Evolutionary conservation across 2,113 vertebrate genomes (phyloP).

Genomic region (Leiothrix lutea): DNA sequence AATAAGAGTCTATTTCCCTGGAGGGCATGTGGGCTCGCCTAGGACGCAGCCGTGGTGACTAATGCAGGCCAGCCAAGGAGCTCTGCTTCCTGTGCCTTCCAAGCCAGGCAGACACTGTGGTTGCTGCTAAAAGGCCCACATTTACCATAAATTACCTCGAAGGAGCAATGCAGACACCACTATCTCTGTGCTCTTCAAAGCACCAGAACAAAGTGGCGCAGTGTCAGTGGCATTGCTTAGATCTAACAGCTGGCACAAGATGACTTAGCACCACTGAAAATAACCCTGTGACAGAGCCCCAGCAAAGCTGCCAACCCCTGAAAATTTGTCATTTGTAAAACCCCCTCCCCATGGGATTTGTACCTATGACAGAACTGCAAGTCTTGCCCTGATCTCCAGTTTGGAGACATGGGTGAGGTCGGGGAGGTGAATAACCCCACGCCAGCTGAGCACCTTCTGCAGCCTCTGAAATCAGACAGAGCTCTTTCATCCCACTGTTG

Average conservation of each 20-base stretch:
- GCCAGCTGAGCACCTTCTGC: not conserved
- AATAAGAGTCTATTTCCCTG: not conserved
- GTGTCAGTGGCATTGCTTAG: not conserved
- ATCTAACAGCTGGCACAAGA: not conserved
- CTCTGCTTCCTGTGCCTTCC: constrained; percentile 3
- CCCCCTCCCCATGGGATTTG: not conserved
- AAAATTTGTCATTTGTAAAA: not conserved
- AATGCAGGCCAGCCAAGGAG: not conserved
- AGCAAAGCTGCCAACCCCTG: not conserved
- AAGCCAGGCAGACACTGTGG: not conserved
- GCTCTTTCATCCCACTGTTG: not conserved
- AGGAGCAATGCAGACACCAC: not conserved
- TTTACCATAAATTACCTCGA: not conserved
- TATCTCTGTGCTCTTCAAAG: not conserved
- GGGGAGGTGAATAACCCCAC: not conserved
- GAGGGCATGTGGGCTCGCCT: not conserved
- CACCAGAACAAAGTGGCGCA: not conserved
- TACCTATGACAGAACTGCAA: not conserved
- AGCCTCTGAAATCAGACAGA: not conserved
- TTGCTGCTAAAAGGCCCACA: not conserved
- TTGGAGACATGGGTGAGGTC: not conserved
- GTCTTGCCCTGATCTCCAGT: not conserved
- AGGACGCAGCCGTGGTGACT: not conserved
- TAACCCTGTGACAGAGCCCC: not conserved
- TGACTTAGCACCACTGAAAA: constrained; percentile 16